These are phyloP conservation scores for Cirrhinus mrigala DNA, from an alignment of 2,797 vertebrate species.

Conservation along the genomic window DNA sequence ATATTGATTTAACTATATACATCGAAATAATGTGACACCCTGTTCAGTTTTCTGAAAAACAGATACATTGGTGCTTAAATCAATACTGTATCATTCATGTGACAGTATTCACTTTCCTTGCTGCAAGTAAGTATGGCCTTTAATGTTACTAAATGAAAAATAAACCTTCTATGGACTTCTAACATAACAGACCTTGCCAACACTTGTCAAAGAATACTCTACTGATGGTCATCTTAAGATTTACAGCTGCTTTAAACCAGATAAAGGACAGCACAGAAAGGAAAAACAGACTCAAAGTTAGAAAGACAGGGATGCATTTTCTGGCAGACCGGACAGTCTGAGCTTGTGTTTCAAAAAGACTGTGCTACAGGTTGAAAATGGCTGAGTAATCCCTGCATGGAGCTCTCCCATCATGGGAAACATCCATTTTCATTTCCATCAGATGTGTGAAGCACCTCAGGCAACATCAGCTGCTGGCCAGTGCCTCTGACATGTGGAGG, in stretches of 20 bases:
- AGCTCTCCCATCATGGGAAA: constrained; percentile 17
- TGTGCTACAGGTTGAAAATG: constrained; percentile 30
- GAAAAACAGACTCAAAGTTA: neutral
- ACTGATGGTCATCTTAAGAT: neutral
- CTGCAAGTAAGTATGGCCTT: constrained; percentile 20
- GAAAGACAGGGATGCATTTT: neutral
- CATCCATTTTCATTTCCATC: constrained; percentile 43
- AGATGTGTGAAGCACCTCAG: constrained; percentile 42
- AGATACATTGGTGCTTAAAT: constrained; percentile 15
- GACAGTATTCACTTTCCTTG: neutral
- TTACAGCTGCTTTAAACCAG: neutral
- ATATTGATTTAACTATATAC: constrained; percentile 1
- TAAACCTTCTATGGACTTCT: neutral
- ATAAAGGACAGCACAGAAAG: neutral
- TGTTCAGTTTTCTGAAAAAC: neutral
- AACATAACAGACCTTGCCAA: neutral
- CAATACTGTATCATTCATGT: constrained; percentile 15
- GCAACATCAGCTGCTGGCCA: constrained; percentile 22
- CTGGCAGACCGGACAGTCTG: neutral
- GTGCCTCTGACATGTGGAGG: constrained; percentile 32
- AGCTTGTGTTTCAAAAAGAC: constrained; percentile 41
- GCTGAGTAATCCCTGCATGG: constrained; percentile 18
- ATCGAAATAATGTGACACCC: neutral
- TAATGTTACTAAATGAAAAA: neutral
- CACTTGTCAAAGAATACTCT: neutral